phyloP scores from a whole-genome alignment of 2,113 vertebrate genomes.

The Bufo gargarizans region DNA sequence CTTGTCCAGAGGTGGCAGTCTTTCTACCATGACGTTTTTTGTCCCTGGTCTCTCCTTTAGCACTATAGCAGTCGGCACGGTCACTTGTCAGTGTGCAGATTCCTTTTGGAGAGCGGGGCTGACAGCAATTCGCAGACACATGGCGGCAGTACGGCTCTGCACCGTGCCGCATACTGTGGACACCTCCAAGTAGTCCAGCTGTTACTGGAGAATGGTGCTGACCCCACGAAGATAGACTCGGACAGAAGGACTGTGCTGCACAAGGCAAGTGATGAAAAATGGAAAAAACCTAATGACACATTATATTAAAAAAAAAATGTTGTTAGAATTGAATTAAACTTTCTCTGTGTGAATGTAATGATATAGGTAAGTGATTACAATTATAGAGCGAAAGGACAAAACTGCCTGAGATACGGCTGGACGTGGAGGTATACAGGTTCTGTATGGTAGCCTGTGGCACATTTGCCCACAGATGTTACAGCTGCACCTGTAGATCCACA shows the following conservation, averaged over 20 bases:
- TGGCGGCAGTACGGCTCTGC: constrained; percentile 86
- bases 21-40: neutral
- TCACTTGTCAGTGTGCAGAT: constrained; percentile 71
- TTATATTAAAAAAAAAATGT: too few relatives aligned
- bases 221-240: constrained; percentile 76
- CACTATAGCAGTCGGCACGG: constrained; percentile 91
- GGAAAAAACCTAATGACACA: too few relatives aligned
- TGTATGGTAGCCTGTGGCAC: too few relatives aligned
- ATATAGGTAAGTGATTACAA: too few relatives aligned
- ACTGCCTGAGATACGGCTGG: too few relatives aligned
- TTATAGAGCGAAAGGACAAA: too few relatives aligned
- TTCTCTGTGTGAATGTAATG: too few relatives aligned
- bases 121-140: constrained; percentile 77
- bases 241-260: constrained; percentile 83
- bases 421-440: too few relatives aligned
- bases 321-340: too few relatives aligned
- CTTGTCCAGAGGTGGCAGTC: too few relatives aligned
- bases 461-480: too few relatives aligned
- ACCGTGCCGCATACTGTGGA: constrained; percentile 87
- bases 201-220: constrained; percentile 75
- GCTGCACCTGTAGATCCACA: too few relatives aligned
- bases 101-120: constrained; percentile 75
- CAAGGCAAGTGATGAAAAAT: constrained; percentile 73
- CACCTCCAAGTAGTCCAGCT: constrained; percentile 76
- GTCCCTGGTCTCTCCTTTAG: constrained; percentile 64